Conservation (phyloP, 1,140 invertebrate species). For the Papilio helenus region DNA sequence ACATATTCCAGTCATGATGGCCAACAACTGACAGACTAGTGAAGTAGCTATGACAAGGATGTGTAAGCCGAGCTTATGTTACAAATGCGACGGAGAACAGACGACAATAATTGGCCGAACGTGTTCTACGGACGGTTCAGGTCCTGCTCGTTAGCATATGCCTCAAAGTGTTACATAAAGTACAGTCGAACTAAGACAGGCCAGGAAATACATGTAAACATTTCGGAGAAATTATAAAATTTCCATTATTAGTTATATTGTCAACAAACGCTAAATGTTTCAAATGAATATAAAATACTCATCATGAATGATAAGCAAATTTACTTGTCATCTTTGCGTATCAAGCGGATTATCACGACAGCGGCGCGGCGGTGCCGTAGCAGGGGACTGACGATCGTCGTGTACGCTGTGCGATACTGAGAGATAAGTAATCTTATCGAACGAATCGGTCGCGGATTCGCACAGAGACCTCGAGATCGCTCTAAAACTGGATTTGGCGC, state of each 20-base stretch:
- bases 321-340: neutral
- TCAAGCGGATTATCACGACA: neutral
- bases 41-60: constrained; percentile 12
- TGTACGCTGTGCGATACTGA: neutral
- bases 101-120: constrained; percentile 2
- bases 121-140: neutral
- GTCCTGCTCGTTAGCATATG: constrained; percentile 3
- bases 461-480: constrained; percentile 53
- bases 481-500: constrained; percentile 57
- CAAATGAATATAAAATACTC: neutral
- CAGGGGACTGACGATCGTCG: neutral
- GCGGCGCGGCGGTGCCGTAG: neutral
- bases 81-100: neutral
- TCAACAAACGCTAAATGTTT: neutral
- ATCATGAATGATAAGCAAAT: neutral
- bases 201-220: neutral
- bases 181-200: neutral
- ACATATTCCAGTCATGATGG: neutral
- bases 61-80: neutral
- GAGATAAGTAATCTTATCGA: constrained; percentile 36
- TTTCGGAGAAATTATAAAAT: neutral
- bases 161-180: neutral
- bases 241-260: neutral
- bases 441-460: constrained; percentile 42
- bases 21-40: constrained; percentile 17